These are phyloP conservation scores for Lepidostoma basale DNA, from an alignment of 1,140 invertebrate species.

Conservation along the genomic window DNA sequence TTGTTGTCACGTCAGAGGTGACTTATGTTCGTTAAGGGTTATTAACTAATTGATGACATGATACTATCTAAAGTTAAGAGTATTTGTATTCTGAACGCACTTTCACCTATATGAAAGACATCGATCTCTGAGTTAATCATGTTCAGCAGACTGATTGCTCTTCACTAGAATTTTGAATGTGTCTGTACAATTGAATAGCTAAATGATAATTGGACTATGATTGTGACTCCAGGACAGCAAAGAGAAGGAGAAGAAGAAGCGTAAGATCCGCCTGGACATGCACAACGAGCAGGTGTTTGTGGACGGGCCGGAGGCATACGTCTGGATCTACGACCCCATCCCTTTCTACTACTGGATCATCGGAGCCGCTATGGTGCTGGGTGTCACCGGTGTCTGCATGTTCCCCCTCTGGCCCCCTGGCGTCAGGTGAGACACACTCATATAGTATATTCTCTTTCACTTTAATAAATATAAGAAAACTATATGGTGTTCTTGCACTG, in stretches of 20 bases:
- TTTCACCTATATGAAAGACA: no score
- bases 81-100: no score
- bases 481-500: no score
- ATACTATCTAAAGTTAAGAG: no score
- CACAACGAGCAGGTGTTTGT: constrained; percentile 93
- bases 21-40: no score
- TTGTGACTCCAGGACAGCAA: constrained; percentile 50
- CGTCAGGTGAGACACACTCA: constrained; percentile 75
- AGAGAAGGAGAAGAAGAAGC: constrained; percentile 64
- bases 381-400: constrained; percentile 93
- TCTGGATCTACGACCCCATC: constrained; percentile 99
- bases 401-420: constrained; percentile 97
- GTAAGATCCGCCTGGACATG: constrained; percentile 89
- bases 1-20: no score
- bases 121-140: no score
- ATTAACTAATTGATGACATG: no score
- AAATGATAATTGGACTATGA: background rate
- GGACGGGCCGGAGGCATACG: constrained; percentile 94
- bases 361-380: constrained; percentile 88
- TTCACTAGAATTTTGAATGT: no score
- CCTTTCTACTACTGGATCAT: constrained; percentile 96
- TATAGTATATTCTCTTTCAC: constrained; percentile 20
- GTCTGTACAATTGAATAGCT: background rate
- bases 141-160: no score
- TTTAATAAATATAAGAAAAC: no score